Conservation (phyloP, 2,888 invertebrate genomes). For the Eilema depressum region DNA sequence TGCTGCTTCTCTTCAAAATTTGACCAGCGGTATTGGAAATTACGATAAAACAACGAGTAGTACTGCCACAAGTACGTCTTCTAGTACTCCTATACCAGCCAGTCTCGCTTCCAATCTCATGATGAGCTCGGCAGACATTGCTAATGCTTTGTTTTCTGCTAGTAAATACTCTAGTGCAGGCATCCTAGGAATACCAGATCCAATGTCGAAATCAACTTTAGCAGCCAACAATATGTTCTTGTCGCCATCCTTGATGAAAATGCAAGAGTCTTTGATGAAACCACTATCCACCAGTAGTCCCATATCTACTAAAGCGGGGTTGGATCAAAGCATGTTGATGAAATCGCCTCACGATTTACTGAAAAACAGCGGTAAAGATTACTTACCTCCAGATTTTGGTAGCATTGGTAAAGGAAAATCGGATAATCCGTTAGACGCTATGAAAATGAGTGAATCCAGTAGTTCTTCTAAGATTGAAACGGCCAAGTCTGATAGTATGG, state of each 20-base stretch:
- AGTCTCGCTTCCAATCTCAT: conserved; percentile 88
- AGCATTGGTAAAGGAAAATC: conserved; percentile 83
- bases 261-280: conserved; percentile 89
- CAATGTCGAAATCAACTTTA: conserved; percentile 91
- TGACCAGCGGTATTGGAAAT: conserved; percentile 75
- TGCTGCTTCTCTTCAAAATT: conserved; percentile 78
- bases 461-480: conserved; percentile 84
- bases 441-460: conserved; percentile 77
- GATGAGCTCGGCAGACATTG: conserved; percentile 89
- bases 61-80: conserved; percentile 81
- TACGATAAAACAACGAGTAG: conserved; percentile 82
- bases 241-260: conserved; percentile 91
- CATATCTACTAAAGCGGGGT: conserved; percentile 77
- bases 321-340: conserved; percentile 79
- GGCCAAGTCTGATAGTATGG: conserved; percentile 69
- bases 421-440: conserved; percentile 76
- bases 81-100: conserved; percentile 83
- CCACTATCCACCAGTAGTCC: conserved; percentile 88
- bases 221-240: conserved; percentile 93
- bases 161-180: conserved; percentile 89
- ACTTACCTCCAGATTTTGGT: conserved; percentile 85
- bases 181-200: conserved; percentile 90
- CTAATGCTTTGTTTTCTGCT: conserved; percentile 89
- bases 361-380: conserved; percentile 78
- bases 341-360: conserved; percentile 80